Percentiles rank a stretch among this genome's conserved stretches.
Evolutionary conservation across 1,140 invertebrate species (phyloP).

Genomic region (Brachionus sp.): DNA sequence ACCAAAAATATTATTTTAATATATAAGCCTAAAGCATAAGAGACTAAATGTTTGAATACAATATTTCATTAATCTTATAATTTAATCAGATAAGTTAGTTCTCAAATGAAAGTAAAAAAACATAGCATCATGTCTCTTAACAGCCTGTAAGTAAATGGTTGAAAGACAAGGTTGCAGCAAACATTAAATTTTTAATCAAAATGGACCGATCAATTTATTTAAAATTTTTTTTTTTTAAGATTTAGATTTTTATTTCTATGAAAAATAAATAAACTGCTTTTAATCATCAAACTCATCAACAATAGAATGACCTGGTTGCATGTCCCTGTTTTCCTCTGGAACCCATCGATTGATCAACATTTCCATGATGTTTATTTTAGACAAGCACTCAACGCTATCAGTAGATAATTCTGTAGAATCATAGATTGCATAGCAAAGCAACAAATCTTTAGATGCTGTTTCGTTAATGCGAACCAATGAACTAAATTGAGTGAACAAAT

Average conservation of each 20-base stretch:
- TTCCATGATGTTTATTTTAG: conserved; percentile 9
- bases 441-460: conserved; percentile 35
- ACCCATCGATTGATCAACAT: conserved; percentile 26
- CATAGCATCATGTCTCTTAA: no score
- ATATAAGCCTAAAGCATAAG: no score
- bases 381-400: neutral
- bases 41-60: no score
- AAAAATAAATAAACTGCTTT: neutral
- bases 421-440: neutral
- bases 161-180: no score
- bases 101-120: no score
- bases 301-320: neutral
- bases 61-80: no score
- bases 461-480: conserved; percentile 37
- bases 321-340: neutral
- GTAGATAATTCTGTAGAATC: neutral
- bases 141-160: no score
- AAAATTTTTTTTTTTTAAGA: neutral
- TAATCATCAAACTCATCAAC: neutral
- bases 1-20: no score
- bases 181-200: no score
- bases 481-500: conserved; percentile 34
- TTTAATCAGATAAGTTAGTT: no score
- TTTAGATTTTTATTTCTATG: neutral
- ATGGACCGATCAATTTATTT: no score